These are phyloP conservation scores for Junco hyemalis DNA, from an alignment of 2,113 vertebrate species.

Conservation along the genomic window DNA sequence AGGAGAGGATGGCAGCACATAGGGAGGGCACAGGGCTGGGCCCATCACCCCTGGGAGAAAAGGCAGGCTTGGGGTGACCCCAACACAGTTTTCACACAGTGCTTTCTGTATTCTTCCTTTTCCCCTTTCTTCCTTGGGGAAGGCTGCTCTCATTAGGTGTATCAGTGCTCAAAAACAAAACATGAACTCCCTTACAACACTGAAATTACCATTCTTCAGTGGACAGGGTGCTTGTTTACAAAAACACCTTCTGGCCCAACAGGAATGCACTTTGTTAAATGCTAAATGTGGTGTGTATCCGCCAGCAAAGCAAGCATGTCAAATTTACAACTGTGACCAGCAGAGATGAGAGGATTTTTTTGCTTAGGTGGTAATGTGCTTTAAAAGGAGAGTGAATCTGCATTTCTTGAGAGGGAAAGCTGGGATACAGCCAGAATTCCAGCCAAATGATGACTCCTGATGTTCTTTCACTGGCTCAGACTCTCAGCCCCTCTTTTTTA, in stretches of 20 bases:
- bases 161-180: background rate
- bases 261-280: background rate
- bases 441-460: background rate
- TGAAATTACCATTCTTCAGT: background rate
- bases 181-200: background rate
- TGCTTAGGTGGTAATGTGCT: conserved; percentile 13
- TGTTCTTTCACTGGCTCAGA: background rate
- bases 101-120: background rate
- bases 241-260: background rate
- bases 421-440: background rate
- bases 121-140: background rate
- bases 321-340: background rate
- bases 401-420: background rate
- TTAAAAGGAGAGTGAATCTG: conserved; percentile 35
- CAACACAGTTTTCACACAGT: too few relatives aligned
- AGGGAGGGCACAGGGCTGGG: background rate
- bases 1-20: background rate
- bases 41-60: background rate
- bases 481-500: background rate
- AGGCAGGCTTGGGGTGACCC: background rate
- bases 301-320: background rate
- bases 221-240: background rate
- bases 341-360: background rate
- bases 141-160: background rate
- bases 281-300: background rate